Percentiles rank a stretch among this genome's conserved stretches.
These are phyloP conservation scores for Dryocosmus kuriphilus DNA, from an alignment of 2,888 invertebrate genomes.

Conservation along the genomic window DNA sequence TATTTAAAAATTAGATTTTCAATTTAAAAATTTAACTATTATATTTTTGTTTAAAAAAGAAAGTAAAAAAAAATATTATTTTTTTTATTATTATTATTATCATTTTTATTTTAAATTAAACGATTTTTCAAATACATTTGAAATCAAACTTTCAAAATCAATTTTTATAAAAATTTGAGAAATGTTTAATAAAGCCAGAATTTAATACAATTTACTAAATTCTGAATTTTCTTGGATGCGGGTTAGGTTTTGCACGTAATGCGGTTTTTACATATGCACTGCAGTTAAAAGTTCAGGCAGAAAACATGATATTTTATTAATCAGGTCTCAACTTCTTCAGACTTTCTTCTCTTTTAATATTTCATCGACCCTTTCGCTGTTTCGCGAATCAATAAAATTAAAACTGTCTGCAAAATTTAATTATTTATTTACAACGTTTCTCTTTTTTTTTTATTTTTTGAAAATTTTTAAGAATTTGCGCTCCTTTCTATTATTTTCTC, in stretches of 20 bases:
- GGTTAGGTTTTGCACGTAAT: constrained; percentile 23
- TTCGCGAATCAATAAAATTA: constrained; percentile 30
- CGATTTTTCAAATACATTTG: too few species aligned
- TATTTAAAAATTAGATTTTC: too few species aligned
- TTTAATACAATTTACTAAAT: neutral
- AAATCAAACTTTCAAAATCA: too few species aligned
- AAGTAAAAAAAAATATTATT: too few species aligned
- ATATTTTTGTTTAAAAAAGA: too few species aligned
- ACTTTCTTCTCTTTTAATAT: constrained; percentile 29
- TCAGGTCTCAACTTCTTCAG: constrained; percentile 32
- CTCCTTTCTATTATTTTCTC: constrained; percentile 3
- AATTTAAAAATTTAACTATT: too few species aligned
- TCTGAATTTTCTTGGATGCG: neutral
- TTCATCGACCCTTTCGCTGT: constrained; percentile 6
- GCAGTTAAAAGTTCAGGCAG: constrained; percentile 16
- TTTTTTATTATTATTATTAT: too few species aligned
- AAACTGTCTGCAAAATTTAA: constrained; percentile 25
- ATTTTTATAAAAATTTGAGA: too few species aligned
- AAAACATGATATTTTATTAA: constrained; percentile 36
- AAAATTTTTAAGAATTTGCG: constrained; percentile 33
- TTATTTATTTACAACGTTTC: constrained; percentile 13
- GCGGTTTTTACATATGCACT: constrained; percentile 20
- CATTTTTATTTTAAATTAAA: too few species aligned
- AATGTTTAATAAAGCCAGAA: too few species aligned
- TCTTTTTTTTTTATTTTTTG: neutral